These are phyloP conservation scores for Terebella lapidaria DNA, from an alignment of 2,888 invertebrate genomes.

Conservation along the genomic window DNA sequence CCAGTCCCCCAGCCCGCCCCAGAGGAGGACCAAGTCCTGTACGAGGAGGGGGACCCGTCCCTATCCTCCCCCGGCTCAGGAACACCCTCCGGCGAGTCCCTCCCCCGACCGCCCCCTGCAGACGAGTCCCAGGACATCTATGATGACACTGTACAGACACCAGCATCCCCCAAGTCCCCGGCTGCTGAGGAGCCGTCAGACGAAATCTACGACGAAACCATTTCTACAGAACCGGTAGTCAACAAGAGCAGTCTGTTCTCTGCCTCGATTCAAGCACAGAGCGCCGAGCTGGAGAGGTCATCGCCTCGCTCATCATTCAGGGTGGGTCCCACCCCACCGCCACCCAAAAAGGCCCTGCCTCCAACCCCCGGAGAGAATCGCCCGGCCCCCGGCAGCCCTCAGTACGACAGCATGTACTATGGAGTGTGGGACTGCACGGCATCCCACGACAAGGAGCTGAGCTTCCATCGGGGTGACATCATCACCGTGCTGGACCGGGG, in stretches of 20 bases:
- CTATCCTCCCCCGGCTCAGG: too few relatives aligned
- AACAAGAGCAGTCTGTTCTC: neutral
- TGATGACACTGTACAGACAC: neutral
- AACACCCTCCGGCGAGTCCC: neutral
- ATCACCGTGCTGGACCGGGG: slow-evolving; percentile 41
- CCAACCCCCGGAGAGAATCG: neutral
- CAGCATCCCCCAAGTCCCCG: neutral
- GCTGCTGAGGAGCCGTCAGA: neutral
- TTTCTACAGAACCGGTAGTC: neutral
- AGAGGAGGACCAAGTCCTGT: too few relatives aligned
- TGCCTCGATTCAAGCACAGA: neutral
- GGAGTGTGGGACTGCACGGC: slow-evolving; percentile 44
- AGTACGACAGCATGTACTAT: slow-evolving; percentile 39
- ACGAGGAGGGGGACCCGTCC: too few relatives aligned
- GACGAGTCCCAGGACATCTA: neutral
- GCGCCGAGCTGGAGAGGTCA: neutral
- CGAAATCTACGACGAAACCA: neutral
- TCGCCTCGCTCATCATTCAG: neutral
- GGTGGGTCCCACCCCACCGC: neutral
- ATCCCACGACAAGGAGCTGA: slow-evolving; percentile 35
- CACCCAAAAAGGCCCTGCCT: neutral
- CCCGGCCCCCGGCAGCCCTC: neutral
- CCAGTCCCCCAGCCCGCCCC: too few relatives aligned
- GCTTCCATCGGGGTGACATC: slow-evolving; percentile 42
- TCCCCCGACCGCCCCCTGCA: neutral